A percentile compares a stretch with the other conserved stretches of the same genome.
phyloP scores from a whole-genome alignment of 2,888 invertebrate genomes.

The Lithosia quadra region DNA sequence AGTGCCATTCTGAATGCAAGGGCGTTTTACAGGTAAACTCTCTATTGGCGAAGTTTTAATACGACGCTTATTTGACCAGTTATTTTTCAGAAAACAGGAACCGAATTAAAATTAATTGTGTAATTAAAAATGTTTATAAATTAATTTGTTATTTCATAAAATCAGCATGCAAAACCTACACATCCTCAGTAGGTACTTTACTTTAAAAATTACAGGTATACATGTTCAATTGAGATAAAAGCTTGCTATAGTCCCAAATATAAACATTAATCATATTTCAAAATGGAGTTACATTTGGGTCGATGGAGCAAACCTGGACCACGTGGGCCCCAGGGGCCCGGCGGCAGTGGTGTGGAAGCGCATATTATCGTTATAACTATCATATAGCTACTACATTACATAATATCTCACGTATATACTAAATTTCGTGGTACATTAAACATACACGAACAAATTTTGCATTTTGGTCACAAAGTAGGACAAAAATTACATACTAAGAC shows the following conservation, averaged over 20 bases:
- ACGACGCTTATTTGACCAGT: neutral
- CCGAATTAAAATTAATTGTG: neutral
- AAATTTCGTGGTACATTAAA: conserved; percentile 53
- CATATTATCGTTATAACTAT: conserved; percentile 44
- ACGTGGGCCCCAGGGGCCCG: neutral
- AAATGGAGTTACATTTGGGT: conserved; percentile 30
- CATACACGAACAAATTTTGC: conserved; percentile 59
- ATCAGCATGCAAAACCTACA: conserved; percentile 39
- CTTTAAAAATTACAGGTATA: conserved; percentile 24
- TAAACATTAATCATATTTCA: conserved; percentile 36
- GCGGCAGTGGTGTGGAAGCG: conserved; percentile 43
- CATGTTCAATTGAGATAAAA: conserved; percentile 32
- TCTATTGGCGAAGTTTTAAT: neutral
- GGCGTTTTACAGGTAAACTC: neutral
- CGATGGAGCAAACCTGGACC: conserved; percentile 26
- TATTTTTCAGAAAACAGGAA: neutral
- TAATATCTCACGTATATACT: conserved; percentile 52
- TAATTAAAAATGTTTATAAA: conserved; percentile 6
- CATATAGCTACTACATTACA: conserved; percentile 44
- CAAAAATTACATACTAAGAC: conserved; percentile 69
- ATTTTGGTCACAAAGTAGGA: conserved; percentile 80
- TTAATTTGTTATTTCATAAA: conserved; percentile 26
- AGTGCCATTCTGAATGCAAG: neutral
- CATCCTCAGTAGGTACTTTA: conserved; percentile 32
- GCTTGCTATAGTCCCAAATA: conserved; percentile 38